Evolutionary conservation across 2,113 vertebrate genomes (phyloP).

Genomic region (Calidris pygmaea): DNA sequence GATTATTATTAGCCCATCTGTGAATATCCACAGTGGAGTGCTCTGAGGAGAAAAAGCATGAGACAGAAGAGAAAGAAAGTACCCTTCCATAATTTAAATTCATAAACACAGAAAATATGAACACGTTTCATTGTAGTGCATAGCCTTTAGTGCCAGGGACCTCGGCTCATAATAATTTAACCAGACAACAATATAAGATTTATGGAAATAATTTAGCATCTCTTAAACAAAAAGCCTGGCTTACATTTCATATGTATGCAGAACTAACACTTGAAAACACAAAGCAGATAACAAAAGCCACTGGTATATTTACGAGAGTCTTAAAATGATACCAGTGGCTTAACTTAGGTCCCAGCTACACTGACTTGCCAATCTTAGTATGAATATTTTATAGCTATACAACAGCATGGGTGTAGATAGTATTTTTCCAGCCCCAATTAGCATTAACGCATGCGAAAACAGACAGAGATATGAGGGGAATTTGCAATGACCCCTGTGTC

Average conservation of each 20-base stretch:
- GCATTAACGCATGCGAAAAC: not conserved
- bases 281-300: slow-evolving; percentile 18
- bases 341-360: not conserved
- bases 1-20: slow-evolving; percentile 45
- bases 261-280: not conserved
- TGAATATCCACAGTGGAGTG: slow-evolving; percentile 32
- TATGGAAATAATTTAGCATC: slow-evolving; percentile 53
- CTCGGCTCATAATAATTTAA: slow-evolving; percentile 50
- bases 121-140: not conserved
- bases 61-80: slow-evolving; percentile 14
- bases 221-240: slow-evolving; percentile 42
- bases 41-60: slow-evolving; percentile 15
- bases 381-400: slow-evolving; percentile 27
- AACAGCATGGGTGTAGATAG: not conserved
- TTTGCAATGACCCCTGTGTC: not conserved
- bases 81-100: slow-evolving; percentile 44
- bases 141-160: slow-evolving; percentile 9
- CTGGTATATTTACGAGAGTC: not conserved
- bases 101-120: slow-evolving; percentile 40
- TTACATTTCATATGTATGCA: slow-evolving; percentile 4
- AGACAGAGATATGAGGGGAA: not conserved
- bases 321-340: not conserved
- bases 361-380: not conserved
- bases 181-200: not conserved
- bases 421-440: slow-evolving; percentile 10